phyloP scores from a whole-genome alignment of 2,113 vertebrate species.

The Pachyramphus minor region DNA sequence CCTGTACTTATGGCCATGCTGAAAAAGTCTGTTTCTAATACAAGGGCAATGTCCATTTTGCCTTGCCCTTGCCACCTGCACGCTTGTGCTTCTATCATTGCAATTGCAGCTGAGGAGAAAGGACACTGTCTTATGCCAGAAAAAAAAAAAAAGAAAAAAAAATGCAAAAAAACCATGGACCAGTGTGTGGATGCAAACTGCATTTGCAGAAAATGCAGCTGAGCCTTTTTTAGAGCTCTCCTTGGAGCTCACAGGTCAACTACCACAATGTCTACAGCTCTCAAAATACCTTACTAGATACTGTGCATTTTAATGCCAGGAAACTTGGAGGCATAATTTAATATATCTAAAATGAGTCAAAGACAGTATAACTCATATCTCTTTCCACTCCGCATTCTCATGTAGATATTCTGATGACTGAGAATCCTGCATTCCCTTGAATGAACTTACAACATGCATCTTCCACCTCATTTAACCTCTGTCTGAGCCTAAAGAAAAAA shows the following conservation, averaged over 20 bases:
- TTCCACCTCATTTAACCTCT: not conserved
- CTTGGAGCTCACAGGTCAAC: not conserved
- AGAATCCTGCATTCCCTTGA: not conserved
- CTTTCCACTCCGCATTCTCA: not conserved
- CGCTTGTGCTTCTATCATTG: not conserved
- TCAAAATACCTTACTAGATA: not conserved
- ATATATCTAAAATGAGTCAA: not conserved
- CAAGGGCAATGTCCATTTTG: not conserved
- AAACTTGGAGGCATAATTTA: not conserved
- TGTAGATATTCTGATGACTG: not conserved
- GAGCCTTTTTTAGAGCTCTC: not conserved
- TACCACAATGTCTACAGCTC: not conserved
- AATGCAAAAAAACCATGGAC: rapidly evolving
- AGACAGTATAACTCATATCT: not conserved
- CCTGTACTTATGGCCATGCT: not conserved
- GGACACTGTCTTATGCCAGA: not conserved
- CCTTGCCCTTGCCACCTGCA: not conserved
- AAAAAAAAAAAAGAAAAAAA: not conserved
- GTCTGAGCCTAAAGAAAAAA: not conserved
- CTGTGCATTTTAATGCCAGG: not conserved
- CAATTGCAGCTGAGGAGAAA: not conserved
- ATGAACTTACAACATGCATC: not conserved
- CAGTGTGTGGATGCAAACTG: not conserved
- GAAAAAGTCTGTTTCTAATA: not conserved
- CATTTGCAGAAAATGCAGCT: not conserved